A percentile compares a stretch with the other conserved stretches of the same genome.
Conservation (phyloP, 1,140 invertebrate genomes). For the Nephotettix cincticeps region DNA sequence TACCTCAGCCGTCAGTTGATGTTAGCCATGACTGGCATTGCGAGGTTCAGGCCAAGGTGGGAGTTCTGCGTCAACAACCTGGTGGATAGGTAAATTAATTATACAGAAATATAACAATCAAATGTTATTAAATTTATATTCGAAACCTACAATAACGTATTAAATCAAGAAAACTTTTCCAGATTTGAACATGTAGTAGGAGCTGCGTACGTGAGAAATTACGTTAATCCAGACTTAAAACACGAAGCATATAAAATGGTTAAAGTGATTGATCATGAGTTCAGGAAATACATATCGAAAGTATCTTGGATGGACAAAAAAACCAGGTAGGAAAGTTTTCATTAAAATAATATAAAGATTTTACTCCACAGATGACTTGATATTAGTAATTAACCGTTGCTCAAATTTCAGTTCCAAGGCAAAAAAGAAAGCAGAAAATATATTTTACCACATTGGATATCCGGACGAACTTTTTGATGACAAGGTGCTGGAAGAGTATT, state of each 20-base stretch:
- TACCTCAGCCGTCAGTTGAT: slow-evolving; percentile 68
- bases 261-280: slow-evolving; percentile 64
- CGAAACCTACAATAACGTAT: no score
- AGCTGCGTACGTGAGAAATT: slow-evolving; percentile 68
- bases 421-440: slow-evolving; percentile 66
- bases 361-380: no score
- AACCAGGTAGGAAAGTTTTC: slow-evolving; percentile 53
- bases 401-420: slow-evolving; percentile 52
- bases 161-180: no score
- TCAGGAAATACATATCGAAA: slow-evolving; percentile 50
- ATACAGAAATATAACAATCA: no score
- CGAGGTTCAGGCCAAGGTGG: slow-evolving; percentile 73
- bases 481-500: slow-evolving; percentile 70
- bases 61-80: slow-evolving; percentile 75
- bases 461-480: slow-evolving; percentile 76
- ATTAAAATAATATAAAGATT: background rate
- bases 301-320: slow-evolving; percentile 86
- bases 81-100: slow-evolving; percentile 64
- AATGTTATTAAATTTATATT: no score
- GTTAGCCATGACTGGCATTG: slow-evolving; percentile 69
- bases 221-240: slow-evolving; percentile 68
- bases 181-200: slow-evolving; percentile 39
- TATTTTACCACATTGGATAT: slow-evolving; percentile 76
- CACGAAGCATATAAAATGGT: slow-evolving; percentile 78
- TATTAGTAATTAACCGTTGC: background rate